Percentiles rank a stretch among this genome's conserved stretches.
Evolutionary conservation across 1,140 invertebrate species (phyloP).

Genomic region (Drosophila nigrodunni): DNA sequence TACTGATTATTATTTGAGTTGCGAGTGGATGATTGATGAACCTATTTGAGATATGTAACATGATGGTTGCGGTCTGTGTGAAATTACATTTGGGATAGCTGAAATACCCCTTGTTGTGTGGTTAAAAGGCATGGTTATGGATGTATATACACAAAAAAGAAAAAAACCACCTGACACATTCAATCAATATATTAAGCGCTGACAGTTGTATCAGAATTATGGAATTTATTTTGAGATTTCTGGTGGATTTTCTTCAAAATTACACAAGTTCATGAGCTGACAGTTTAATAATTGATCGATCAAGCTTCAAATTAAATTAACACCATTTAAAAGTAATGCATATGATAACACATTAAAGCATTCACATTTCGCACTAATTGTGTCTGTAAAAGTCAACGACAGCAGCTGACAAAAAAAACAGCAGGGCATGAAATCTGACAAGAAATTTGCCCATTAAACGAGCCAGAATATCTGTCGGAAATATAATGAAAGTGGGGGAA

Average conservation of each 20-base stretch:
- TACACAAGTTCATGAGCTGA: neutral
- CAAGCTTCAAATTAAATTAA: too few species aligned
- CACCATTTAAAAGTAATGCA: too few species aligned
- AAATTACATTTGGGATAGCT: conserved; percentile 53
- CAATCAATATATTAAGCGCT: conserved; percentile 53
- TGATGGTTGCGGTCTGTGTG: conserved; percentile 24
- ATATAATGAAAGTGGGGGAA: conserved; percentile 22
- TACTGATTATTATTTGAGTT: conserved; percentile 53
- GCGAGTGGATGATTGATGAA: conserved; percentile 67
- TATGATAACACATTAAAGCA: neutral
- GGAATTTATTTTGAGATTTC: conserved; percentile 18
- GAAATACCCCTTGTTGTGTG: conserved; percentile 24
- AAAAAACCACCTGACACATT: conserved; percentile 35
- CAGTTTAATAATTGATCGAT: too few species aligned
- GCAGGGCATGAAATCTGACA: conserved; percentile 39
- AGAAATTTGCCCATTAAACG: conserved; percentile 23
- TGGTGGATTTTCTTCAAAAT: neutral
- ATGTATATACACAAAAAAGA: conserved; percentile 45
- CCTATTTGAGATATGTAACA: conserved; percentile 31
- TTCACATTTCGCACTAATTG: conserved; percentile 52
- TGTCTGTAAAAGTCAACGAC: conserved; percentile 50
- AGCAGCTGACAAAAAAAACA: conserved; percentile 34
- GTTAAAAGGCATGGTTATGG: conserved; percentile 23
- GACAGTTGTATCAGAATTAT: conserved; percentile 26
- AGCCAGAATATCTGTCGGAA: conserved; percentile 19